phyloP scores from a whole-genome alignment of 2,888 invertebrate genomes.

The Choristoneura rosaceana region DNA sequence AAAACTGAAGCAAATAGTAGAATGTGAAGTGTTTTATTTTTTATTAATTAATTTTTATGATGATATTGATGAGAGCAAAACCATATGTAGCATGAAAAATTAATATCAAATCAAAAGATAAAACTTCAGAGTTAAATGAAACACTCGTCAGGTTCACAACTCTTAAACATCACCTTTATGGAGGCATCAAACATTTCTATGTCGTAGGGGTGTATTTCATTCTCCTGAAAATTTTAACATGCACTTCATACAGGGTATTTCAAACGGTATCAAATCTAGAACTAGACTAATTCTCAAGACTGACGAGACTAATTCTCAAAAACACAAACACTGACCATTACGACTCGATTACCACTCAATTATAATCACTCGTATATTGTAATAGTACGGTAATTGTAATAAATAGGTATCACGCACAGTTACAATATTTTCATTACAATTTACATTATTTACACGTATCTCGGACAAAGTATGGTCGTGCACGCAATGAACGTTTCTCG shows the following conservation, averaged over 20 bases:
- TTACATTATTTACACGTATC: slow-evolving; percentile 33
- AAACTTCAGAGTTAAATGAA: slow-evolving; percentile 53
- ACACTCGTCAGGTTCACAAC: slow-evolving; percentile 53
- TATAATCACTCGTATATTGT: slow-evolving; percentile 9
- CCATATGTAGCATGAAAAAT: slow-evolving; percentile 18
- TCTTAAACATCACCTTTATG: slow-evolving; percentile 78
- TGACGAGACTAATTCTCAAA: slow-evolving; percentile 3
- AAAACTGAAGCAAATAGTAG: slow-evolving; percentile 1
- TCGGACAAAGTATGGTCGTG: slow-evolving; percentile 51
- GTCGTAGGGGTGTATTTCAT: slow-evolving; percentile 70
- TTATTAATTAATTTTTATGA: neutral
- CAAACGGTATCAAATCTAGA: neutral
- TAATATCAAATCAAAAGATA: neutral
- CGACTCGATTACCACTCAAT: slow-evolving; percentile 2
- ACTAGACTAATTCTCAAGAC: no score
- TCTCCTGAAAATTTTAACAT: slow-evolving; percentile 75
- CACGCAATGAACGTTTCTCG: slow-evolving; percentile 60
- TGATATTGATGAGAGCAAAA: slow-evolving; percentile 26
- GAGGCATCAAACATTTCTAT: slow-evolving; percentile 81
- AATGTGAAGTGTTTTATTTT: slow-evolving; percentile 6
- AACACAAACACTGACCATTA: slow-evolving; percentile 27
- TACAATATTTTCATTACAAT: slow-evolving; percentile 11
- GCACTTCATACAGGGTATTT: slow-evolving; percentile 22
- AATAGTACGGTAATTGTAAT: slow-evolving; percentile 22
- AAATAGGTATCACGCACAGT: slow-evolving; percentile 27